Evolutionary conservation across 2,797 vertebrate species (phyloP).

Genomic region (Propithecus perrieri): DNA sequence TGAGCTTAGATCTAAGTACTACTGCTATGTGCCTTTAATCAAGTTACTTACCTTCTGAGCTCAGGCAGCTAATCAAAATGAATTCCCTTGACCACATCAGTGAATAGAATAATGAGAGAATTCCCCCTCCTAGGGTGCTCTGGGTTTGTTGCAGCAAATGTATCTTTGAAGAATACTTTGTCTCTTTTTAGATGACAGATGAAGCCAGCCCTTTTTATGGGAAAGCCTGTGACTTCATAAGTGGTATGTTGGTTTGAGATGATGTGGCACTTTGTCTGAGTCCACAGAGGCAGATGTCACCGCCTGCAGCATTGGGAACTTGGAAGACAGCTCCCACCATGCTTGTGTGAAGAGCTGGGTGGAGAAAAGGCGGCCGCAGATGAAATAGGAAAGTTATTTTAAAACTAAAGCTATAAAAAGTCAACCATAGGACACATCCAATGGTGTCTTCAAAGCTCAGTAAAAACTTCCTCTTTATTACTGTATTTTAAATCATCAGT

Average conservation of each 20-base stretch:
- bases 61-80: not conserved
- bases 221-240: not conserved
- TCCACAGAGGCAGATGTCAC: not conserved
- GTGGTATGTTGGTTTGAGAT: not conserved
- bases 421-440: conserved; percentile 77
- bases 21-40: not conserved
- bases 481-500: conserved; percentile 72
- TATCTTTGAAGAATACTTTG: not conserved
- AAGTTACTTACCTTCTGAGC: not conserved
- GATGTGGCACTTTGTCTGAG: not conserved
- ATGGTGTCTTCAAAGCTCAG: conserved; percentile 67
- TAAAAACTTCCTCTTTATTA: conserved; percentile 72
- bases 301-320: not conserved
- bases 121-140: not conserved
- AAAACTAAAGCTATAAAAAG: conserved; percentile 78
- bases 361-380: not conserved
- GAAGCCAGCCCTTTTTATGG: not conserved
- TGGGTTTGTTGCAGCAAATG: not conserved
- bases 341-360: not conserved
- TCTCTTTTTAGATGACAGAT: not conserved
- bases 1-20: not conserved
- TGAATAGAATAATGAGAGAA: not conserved
- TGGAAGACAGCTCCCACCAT: not conserved
- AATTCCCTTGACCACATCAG: not conserved
- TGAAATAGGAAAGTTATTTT: conserved; percentile 76